Base-by-base conservation (phyloP, 2,797 vertebrate species). In the Cygnus olor region DNA sequence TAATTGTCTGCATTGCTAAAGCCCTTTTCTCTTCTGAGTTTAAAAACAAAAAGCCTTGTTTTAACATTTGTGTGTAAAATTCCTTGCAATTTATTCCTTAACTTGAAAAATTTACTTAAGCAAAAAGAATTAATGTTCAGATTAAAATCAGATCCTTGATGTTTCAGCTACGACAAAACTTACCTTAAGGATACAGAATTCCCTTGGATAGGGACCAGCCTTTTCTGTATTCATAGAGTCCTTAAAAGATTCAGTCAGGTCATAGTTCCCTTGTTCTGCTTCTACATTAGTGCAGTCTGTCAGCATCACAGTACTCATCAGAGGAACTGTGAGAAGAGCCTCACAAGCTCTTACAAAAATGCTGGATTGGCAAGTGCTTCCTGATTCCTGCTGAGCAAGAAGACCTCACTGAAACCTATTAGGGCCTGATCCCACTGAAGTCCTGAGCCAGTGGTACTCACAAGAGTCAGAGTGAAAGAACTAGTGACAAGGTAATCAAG, bases 221-320 rank as follows among this genome's bases (percentile, higher is more conserved):
- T 44, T 45, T 72, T 49, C 49, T 10, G 9, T 1, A 8, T 9
- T 11, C 51, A 25, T 5, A 2, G 32, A 11, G 27, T 14, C 57
- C 54, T 44, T 28, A 22, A 17, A 68, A 38, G 63, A 36, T 24
- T 68, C 0, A 0, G 0, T 18, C 60, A 36, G 70, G 42, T 17
- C 72, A 32, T 14, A 20, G 24, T 11, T 68, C 47, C 32, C 58
- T 10, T 25, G 19, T 65, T 27, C 53, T 25, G 18, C 2, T 44
- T 20, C 80, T 47, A 4, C 69, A 1, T 5, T 4, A 30, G 20
- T 19, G 36, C 54, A 21, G 60, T 8, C 22, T 49, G 24, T 17
- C 66, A 73, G 70, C 40, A 9, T 4, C 30, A 18, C 34, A n/a
- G 68, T 28, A 5, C 65, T 28, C 64, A 8, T 7, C 40, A 47